These are phyloP conservation scores for Ormyrus nitidulus DNA, from an alignment of 2,888 invertebrate species.

Conservation along the genomic window DNA sequence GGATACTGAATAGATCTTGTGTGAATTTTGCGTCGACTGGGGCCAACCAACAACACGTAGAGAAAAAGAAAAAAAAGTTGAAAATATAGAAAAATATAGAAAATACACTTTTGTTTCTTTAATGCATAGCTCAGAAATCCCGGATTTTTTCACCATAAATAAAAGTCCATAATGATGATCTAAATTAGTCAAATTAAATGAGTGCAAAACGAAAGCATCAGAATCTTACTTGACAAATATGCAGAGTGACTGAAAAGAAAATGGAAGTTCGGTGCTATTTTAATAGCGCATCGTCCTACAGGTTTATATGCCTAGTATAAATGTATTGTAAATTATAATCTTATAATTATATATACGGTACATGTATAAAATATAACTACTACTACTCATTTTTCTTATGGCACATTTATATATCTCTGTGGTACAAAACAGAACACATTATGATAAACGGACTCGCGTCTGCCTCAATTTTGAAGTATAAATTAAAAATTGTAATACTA, in stretches of 20 bases:
- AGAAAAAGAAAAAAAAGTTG: conserved; percentile 31
- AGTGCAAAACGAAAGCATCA: conserved; percentile 52
- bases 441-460: conserved; percentile 64
- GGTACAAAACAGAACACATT: conserved; percentile 66
- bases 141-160: conserved; percentile 42
- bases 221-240: conserved; percentile 60
- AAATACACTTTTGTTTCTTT: conserved; percentile 47
- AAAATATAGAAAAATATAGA: conserved; percentile 41
- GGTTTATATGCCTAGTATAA: conserved; percentile 72
- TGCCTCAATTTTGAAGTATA: conserved; percentile 67
- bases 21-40: conserved; percentile 55
- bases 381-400: conserved; percentile 74
- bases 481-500: conserved; percentile 72
- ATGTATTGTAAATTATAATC: conserved; percentile 75
- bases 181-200: conserved; percentile 43
- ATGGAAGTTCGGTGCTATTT: conserved; percentile 70
- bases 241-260: conserved; percentile 66
- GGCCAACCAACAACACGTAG: conserved; percentile 55
- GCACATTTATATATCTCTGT: conserved; percentile 72
- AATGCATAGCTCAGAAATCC: conserved; percentile 40
- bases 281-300: conserved; percentile 71
- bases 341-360: conserved; percentile 69
- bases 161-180: conserved; percentile 46
- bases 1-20: conserved; percentile 41
- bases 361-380: conserved; percentile 68